A percentile compares a stretch with the other conserved stretches of the same genome.
Conservation (phyloP, 2,113 vertebrate genomes). For the Coregonus clupeaformis region DNA sequence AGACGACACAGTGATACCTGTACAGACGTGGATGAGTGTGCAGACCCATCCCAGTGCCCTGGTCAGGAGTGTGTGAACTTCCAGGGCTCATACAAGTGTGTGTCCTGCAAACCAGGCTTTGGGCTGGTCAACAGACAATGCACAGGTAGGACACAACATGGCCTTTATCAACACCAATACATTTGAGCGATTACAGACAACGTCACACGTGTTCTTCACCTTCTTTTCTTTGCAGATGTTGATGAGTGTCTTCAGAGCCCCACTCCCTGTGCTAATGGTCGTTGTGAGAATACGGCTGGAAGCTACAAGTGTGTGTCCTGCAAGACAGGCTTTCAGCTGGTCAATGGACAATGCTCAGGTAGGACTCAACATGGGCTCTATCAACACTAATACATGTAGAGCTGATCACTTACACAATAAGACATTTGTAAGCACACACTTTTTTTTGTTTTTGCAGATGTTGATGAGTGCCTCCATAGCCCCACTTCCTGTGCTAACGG, state of each 20-base stretch:
- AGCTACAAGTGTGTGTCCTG: slow-evolving; percentile 60
- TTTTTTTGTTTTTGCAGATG: slow-evolving; percentile 8
- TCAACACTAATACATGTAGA: too few relatives aligned
- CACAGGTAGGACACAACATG: slow-evolving; percentile 59
- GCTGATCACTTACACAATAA: too few relatives aligned
- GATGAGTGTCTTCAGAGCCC: slow-evolving; percentile 71
- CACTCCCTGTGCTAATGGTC: slow-evolving; percentile 61
- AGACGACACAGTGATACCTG: slow-evolving; percentile 20
- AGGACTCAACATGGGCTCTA: too few relatives aligned
- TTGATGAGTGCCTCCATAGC: slow-evolving; percentile 69
- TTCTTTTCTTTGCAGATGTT: slow-evolving; percentile 21
- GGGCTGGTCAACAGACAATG: slow-evolving; percentile 72
- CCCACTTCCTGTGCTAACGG: slow-evolving; percentile 65
- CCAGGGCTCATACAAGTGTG: slow-evolving; percentile 79
- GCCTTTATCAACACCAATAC: neutral
- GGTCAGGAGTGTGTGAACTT: slow-evolving; percentile 83
- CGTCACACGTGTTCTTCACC: too few relatives aligned
- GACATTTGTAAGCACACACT: too few relatives aligned
- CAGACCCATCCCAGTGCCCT: slow-evolving; percentile 69
- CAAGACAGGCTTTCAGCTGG: too few relatives aligned
- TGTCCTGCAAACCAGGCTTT: slow-evolving; percentile 74
- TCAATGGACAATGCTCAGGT: too few relatives aligned
- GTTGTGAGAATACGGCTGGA: slow-evolving; percentile 70
- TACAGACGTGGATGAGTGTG: slow-evolving; percentile 78
- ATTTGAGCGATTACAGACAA: too few relatives aligned